Evolutionary conservation across 2,797 vertebrate genomes (phyloP).

Genomic region (Miichthys miiuy): DNA sequence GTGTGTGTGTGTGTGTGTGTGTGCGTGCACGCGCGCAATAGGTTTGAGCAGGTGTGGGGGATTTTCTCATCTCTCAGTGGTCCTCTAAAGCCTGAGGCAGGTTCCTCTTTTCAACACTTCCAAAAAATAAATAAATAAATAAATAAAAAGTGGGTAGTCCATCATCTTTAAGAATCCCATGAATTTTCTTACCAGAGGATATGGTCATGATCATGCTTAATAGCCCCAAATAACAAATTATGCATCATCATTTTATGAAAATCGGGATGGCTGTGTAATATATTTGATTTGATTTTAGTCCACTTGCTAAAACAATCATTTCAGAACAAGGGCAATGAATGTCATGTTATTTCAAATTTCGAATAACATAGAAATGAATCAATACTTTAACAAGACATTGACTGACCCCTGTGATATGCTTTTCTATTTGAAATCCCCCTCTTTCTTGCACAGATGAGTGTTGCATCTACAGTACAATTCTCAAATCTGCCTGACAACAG

Average conservation of each 20-base stretch:
- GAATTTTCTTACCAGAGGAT: conserved; percentile 30
- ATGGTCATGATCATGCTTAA: neutral
- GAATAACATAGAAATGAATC: neutral
- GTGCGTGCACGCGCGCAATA: neutral
- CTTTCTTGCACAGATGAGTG: neutral
- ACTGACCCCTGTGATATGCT: neutral
- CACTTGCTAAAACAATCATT: neutral
- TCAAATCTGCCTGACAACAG: conserved; percentile 9
- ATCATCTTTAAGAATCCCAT: conserved; percentile 40
- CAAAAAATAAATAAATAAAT: neutral
- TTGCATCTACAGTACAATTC: neutral
- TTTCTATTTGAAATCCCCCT: neutral
- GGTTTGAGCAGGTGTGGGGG: conserved; percentile 57
- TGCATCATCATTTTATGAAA: neutral
- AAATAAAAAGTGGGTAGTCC: conserved; percentile 9
- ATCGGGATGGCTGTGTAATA: neutral
- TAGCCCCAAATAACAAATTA: neutral
- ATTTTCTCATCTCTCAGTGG: conserved; percentile 61
- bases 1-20: neutral
- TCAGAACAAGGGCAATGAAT: neutral
- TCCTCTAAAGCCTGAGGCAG: conserved; percentile 47
- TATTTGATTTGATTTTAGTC: neutral
- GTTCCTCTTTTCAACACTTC: conserved; percentile 34
- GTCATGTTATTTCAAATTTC: neutral
- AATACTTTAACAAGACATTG: neutral